These are phyloP conservation scores for Microtus richardsoni DNA, from an alignment of 2,113 vertebrate genomes.

Conservation along the genomic window DNA sequence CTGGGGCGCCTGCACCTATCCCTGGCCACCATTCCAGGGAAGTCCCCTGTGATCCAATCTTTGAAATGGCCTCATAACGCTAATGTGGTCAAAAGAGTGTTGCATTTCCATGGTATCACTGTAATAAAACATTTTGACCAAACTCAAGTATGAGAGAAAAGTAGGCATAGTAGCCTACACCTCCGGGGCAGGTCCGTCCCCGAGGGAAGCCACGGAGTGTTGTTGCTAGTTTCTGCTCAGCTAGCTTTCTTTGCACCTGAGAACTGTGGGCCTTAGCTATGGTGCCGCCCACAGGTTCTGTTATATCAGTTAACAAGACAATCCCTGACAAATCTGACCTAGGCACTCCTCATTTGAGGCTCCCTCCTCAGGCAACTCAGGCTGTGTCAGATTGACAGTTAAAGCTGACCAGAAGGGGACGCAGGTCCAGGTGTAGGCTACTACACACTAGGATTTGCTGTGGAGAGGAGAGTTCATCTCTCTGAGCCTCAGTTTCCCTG, in stretches of 20 bases:
- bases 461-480: background rate
- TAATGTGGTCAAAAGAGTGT: rapidly evolving
- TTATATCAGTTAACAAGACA: background rate
- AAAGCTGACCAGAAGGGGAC: background rate
- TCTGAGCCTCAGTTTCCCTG: background rate
- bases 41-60: background rate
- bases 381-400: background rate
- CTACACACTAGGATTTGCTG: background rate
- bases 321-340: background rate
- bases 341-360: background rate
- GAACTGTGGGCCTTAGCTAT: background rate
- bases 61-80: background rate
- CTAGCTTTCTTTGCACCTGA: background rate
- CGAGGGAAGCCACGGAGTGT: background rate
- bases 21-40: background rate
- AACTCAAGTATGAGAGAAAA: background rate
- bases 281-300: background rate
- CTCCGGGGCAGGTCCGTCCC: background rate
- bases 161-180: background rate
- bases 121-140: background rate
- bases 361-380: background rate
- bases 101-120: background rate
- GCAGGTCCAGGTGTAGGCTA: background rate
- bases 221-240: background rate
- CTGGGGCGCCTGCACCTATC: background rate